A percentile compares a stretch with the other conserved stretches of the same genome.
Conservation (phyloP, 2,797 vertebrate species). For the Chiroxiphia lanceolata region DNA sequence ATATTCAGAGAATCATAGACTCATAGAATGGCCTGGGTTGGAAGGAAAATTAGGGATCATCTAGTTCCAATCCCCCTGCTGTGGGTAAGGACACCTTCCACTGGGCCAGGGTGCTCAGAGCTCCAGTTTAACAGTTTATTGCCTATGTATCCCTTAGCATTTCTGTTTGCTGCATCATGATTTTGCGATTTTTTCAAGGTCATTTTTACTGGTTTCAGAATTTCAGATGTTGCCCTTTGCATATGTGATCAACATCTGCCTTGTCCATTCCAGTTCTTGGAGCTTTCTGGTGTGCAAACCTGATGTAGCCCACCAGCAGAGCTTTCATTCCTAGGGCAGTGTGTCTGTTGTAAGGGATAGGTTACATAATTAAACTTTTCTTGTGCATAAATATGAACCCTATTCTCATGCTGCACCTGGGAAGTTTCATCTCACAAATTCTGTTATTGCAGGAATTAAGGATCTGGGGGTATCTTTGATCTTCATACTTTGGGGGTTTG, state of each 20-base stretch:
- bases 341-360: not conserved
- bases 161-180: not conserved
- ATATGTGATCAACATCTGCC: not conserved
- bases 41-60: not conserved
- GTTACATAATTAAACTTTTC: not conserved
- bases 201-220: not conserved
- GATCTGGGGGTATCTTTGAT: not conserved
- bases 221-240: not conserved
- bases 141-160: not conserved
- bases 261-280: not conserved
- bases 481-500: not conserved
- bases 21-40: not conserved
- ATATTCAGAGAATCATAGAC: not conserved
- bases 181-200: not conserved
- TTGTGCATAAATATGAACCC: not conserved
- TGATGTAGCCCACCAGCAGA: not conserved
- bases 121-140: not conserved
- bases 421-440: not conserved
- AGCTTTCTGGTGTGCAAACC: fast-evolving
- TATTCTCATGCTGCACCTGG: not conserved
- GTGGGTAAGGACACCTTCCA: not conserved
- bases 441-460: not conserved
- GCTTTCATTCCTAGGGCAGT: not conserved
- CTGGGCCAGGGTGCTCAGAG: not conserved
- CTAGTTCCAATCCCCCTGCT: not conserved